Evolutionary conservation across 2,113 vertebrate genomes (phyloP), one percentile per base, ranked within the genome.

Genomic region (Thomomys bottae): DNA sequence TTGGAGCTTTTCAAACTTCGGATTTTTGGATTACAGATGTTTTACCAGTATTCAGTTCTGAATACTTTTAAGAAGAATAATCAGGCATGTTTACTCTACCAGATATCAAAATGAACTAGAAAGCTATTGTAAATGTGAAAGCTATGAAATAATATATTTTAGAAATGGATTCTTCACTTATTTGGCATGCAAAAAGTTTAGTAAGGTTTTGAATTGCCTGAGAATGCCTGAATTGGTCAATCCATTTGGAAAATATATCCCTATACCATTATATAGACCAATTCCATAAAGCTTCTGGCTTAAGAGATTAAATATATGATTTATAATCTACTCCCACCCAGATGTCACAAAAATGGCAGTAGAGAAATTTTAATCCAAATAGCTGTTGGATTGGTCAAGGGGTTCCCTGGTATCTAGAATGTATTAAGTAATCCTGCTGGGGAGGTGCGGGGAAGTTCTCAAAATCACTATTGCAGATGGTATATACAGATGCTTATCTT

Each of bases 111-210:
- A 54, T 54, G 14, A 54, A 54, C 49, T 17, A 54, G 49, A 80
- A 80, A 66, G 42, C 3, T 81, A 54, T 40, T 34, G 64, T 32
- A 67, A 77, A 66, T 57, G 72, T 10, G 73, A 34, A 76, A 70
- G n/a, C n/a, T 54, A 76, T 71, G 3, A 64, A 92, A 75, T 34
- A 3, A 87, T 54, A 23, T 71, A 68, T 84, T 84, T 88, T 84
- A 92, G 40, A 83, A 88, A 88, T 42, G 24, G 24, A 59, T 88
- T 40, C 77, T 38, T 12, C 61, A n/a, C 17, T 7, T 21, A 54
- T 71, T 57, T 40, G 83, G 34, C 36, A 79, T 8, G 32, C 3
- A 4, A 66, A 54, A 40, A 67, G 61, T 49, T 32, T 32, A 40
- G 14, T 54, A 54, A 54, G 15, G 12, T 72, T 83, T 77, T 91